Conservation (phyloP, 2,797 vertebrate species). For the Anguilla marmorata region DNA sequence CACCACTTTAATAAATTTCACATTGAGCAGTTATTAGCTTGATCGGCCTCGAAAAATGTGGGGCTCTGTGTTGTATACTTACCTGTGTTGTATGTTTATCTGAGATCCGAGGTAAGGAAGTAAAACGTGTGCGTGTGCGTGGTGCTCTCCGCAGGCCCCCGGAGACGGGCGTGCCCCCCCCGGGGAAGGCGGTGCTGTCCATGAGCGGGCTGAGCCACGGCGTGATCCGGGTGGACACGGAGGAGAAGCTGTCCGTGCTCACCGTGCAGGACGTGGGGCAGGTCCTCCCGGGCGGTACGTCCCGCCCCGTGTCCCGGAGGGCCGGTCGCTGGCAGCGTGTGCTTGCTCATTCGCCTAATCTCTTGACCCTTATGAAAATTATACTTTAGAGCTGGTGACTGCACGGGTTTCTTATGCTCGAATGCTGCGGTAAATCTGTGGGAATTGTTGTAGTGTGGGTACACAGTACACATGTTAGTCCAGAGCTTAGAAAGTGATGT, state of each 20-base stretch:
- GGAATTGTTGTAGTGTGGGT: not conserved
- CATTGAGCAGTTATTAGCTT: too few species aligned
- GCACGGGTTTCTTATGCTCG: not conserved
- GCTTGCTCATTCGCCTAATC: not conserved
- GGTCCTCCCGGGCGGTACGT: slow-evolving; percentile 90
- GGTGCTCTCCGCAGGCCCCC: slow-evolving; percentile 77
- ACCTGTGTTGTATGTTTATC: too few species aligned
- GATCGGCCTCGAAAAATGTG: too few species aligned
- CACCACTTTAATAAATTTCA: too few species aligned
- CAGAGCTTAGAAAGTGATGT: not conserved
- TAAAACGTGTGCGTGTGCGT: slow-evolving; percentile 27
- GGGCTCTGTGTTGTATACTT: too few species aligned
- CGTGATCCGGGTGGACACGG: slow-evolving; percentile 90
- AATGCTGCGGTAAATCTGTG: not conserved
- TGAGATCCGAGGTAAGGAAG: too few species aligned
- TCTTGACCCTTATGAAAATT: not conserved
- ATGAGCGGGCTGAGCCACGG: slow-evolving; percentile 91
- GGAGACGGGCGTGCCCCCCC: slow-evolving; percentile 85
- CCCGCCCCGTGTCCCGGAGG: not conserved
- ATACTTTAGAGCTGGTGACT: not conserved
- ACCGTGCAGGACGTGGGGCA: slow-evolving; percentile 95
- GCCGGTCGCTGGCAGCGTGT: too few species aligned
- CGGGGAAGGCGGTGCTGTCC: slow-evolving; percentile 89
- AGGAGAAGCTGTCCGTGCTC: slow-evolving; percentile 93
- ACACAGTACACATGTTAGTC: not conserved